These are phyloP conservation scores for Saimiri boliviensis DNA, from an alignment of 2,113 vertebrate species.

Conservation along the genomic window DNA sequence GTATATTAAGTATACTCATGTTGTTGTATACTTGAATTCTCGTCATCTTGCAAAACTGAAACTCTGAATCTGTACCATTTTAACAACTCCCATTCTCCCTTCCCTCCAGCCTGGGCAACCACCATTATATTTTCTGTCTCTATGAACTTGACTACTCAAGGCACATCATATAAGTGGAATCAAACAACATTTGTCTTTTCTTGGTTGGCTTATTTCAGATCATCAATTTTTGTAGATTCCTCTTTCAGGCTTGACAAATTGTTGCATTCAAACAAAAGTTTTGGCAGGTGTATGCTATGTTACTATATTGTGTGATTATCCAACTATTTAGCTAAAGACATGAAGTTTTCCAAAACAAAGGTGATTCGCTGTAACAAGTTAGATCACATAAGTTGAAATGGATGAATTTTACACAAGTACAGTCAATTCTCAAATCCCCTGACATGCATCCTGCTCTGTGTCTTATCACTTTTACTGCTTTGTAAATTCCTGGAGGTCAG, in stretches of 20 bases:
- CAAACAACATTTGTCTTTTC: neutral
- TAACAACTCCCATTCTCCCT: neutral
- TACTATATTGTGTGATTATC: neutral
- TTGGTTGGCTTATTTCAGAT: neutral
- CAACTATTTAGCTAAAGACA: neutral
- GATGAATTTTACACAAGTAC: neutral
- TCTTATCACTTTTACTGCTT: neutral
- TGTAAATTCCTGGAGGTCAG: neutral
- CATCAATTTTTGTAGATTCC: neutral
- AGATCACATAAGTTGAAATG: neutral
- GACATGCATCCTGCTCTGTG: neutral
- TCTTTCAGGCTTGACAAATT: neutral
- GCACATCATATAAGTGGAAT: neutral
- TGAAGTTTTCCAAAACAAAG: constrained; percentile 6
- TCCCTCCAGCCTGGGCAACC: neutral
- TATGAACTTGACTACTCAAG: neutral
- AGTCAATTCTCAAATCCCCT: neutral
- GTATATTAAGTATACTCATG: neutral
- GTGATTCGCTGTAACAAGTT: neutral
- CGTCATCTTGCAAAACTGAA: neutral
- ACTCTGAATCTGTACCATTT: neutral
- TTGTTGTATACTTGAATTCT: neutral
- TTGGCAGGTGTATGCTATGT: neutral
- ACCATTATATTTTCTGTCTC: neutral
- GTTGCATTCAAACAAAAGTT: neutral